Evolutionary conservation across 2,888 invertebrate species (phyloP).

Genomic region (Heliconius charithonia): DNA sequence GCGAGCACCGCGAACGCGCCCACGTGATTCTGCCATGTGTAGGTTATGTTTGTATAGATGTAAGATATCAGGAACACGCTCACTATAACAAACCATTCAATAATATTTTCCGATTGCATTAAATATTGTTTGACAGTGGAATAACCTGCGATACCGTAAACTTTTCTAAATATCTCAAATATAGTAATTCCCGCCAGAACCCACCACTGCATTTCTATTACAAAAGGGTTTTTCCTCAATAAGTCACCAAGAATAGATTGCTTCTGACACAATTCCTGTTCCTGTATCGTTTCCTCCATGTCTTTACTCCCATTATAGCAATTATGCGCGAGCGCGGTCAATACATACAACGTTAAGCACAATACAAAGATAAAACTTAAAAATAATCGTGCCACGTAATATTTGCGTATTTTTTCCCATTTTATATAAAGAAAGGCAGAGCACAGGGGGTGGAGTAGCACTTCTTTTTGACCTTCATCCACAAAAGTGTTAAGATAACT

Average conservation of each 20-base stretch:
- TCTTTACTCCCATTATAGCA: constrained; percentile 92
- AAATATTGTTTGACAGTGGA: constrained; percentile 92
- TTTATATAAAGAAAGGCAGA: constrained; percentile 94
- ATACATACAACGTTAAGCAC: constrained; percentile 91
- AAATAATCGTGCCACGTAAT: constrained; percentile 91
- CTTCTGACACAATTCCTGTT: constrained; percentile 89
- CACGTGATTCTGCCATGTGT: constrained; percentile 93
- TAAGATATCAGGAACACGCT: constrained; percentile 93
- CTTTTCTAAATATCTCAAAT: constrained; percentile 91
- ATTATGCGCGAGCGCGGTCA: constrained; percentile 92
- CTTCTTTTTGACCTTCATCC: constrained; percentile 94
- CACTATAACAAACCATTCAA: constrained; percentile 93
- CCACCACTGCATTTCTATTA: constrained; percentile 94
- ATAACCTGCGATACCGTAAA: constrained; percentile 92
- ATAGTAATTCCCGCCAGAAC: constrained; percentile 90
- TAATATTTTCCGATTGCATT: constrained; percentile 92
- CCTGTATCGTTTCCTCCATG: constrained; percentile 88
- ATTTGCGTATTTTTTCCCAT: constrained; percentile 95
- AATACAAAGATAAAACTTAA: constrained; percentile 91
- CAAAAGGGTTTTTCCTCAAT: constrained; percentile 88
- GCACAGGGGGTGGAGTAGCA: constrained; percentile 92
- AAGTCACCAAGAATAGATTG: constrained; percentile 90
- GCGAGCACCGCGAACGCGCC: constrained; percentile 93
- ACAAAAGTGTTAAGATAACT: constrained; percentile 94
- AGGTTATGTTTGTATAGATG: constrained; percentile 88